phyloP scores from a whole-genome alignment of 1,140 invertebrate genomes.

The Dinoponera quadriceps region DNA sequence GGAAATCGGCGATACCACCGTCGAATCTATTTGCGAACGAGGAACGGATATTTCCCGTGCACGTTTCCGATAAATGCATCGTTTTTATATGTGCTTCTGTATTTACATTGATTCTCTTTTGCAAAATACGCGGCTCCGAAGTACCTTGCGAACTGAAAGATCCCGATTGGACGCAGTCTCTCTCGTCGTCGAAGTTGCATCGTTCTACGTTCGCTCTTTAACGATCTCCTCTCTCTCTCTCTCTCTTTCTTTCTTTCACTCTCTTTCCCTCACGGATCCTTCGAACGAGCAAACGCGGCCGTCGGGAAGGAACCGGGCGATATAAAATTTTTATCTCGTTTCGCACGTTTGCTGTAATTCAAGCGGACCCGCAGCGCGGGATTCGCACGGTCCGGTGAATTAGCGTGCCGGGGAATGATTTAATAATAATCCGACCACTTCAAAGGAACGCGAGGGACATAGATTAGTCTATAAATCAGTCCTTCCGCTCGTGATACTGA shows the following conservation, averaged over 20 bases:
- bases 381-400: conserved; percentile 6
- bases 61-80: too few relatives aligned
- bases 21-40: too few relatives aligned
- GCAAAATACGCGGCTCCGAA: not conserved
- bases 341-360: conserved; percentile 43
- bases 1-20: not conserved
- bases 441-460: conserved; percentile 9
- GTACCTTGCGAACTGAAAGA: not conserved
- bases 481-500: not conserved
- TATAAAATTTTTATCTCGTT: conserved; percentile 57
- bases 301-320: conserved; percentile 28
- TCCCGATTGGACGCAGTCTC: not conserved
- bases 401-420: conserved; percentile 39
- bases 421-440: conserved; percentile 50
- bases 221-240: conserved; percentile 3
- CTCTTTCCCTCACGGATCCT: conserved; percentile 2
- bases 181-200: conserved; percentile 19
- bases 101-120: conserved; percentile 23
- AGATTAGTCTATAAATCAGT: conserved; percentile 44
- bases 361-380: conserved; percentile 5
- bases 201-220: conserved; percentile 22
- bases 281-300: conserved; percentile 9
- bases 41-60: too few relatives aligned
- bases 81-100: conserved; percentile 6
- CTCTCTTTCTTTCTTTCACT: too few relatives aligned